Conservation (phyloP, 2,888 invertebrate genomes). For the Tortricodes alternella region DNA sequence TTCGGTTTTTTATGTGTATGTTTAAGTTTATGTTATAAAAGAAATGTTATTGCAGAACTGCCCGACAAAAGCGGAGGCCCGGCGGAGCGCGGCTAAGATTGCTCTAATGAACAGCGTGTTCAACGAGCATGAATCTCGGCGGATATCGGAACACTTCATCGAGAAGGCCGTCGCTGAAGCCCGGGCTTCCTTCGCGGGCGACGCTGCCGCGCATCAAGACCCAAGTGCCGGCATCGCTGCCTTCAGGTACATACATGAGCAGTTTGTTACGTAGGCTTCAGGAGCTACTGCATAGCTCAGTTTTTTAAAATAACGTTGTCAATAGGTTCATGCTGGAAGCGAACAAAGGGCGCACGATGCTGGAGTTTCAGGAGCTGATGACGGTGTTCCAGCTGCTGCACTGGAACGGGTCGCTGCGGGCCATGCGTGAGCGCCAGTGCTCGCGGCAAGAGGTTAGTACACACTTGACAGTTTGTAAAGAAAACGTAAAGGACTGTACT, state of each 20-base stretch:
- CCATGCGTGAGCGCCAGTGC: slow-evolving; percentile 97
- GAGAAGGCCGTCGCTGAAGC: slow-evolving; percentile 96
- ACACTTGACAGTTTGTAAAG: background rate
- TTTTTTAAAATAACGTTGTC: no score
- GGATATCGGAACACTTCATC: slow-evolving; percentile 96
- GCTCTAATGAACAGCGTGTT: slow-evolving; percentile 98
- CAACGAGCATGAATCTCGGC: slow-evolving; percentile 96
- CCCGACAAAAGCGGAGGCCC: slow-evolving; percentile 96
- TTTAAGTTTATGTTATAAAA: no score
- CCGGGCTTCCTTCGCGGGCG: slow-evolving; percentile 91
- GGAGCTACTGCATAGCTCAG: no score
- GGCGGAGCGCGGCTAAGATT: slow-evolving; percentile 96
- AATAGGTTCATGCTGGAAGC: slow-evolving; percentile 88
- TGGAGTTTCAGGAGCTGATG: slow-evolving; percentile 98
- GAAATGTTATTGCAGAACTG: slow-evolving; percentile 92
- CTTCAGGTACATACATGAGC: slow-evolving; percentile 75
- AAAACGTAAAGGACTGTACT: no score
- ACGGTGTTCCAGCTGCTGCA: slow-evolving; percentile 98
- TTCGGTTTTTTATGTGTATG: no score
- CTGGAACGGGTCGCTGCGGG: slow-evolving; percentile 98
- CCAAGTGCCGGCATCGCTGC: slow-evolving; percentile 88
- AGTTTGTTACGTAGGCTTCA: no score
- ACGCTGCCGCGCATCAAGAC: slow-evolving; percentile 83
- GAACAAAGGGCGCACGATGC: slow-evolving; percentile 96
- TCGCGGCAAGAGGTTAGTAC: slow-evolving; percentile 91